Evolutionary conservation across 30 jellyfish, hydroid and myxozoan genomes (phyloP).

Genomic region (Aurelia aurita complex sp. Pacific): DNA sequence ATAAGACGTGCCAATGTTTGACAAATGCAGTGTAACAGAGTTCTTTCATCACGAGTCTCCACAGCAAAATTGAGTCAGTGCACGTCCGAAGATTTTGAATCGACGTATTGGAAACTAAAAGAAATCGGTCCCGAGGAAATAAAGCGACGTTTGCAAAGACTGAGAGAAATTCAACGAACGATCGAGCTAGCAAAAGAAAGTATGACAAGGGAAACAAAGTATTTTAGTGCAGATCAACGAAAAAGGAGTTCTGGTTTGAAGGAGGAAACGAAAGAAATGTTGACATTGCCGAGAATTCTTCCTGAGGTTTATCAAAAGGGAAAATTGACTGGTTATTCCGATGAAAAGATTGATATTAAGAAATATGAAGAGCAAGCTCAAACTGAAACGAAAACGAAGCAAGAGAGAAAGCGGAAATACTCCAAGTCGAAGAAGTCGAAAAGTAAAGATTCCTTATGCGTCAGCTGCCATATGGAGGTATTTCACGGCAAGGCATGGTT

Average conservation of each 20-base stretch:
- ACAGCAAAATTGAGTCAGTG: constrained; percentile 4
- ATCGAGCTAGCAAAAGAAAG: constrained; percentile 1
- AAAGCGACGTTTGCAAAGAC: constrained; percentile 1
- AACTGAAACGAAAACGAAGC: background rate
- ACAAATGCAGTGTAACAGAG: background rate
- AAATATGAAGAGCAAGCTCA: background rate
- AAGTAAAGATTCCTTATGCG: background rate
- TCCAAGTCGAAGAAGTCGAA: background rate
- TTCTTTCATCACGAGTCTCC: background rate
- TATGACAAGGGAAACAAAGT: constrained; percentile 29
- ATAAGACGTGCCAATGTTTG: background rate
- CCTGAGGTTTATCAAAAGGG: constrained; percentile 12
- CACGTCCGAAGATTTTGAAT: constrained; percentile 35
- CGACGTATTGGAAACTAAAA: constrained; percentile 26
- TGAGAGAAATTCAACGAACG: constrained; percentile 11
- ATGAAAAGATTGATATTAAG: background rate
- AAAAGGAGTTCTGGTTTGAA: background rate
- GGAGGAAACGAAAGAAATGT: constrained; percentile 2
- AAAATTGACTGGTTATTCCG: constrained; percentile 7
- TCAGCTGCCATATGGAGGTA: constrained; percentile 30
- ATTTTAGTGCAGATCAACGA: background rate
- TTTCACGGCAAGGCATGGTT: constrained; percentile 15
- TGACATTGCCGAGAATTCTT: constrained; percentile 20
- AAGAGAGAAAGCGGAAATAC: background rate
- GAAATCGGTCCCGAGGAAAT: constrained; percentile 35